Percentiles rank a stretch among this genome's conserved stretches.
Evolutionary conservation across 2,797 vertebrate genomes (phyloP).

Genomic region (Chrysocyon brachyurus): DNA sequence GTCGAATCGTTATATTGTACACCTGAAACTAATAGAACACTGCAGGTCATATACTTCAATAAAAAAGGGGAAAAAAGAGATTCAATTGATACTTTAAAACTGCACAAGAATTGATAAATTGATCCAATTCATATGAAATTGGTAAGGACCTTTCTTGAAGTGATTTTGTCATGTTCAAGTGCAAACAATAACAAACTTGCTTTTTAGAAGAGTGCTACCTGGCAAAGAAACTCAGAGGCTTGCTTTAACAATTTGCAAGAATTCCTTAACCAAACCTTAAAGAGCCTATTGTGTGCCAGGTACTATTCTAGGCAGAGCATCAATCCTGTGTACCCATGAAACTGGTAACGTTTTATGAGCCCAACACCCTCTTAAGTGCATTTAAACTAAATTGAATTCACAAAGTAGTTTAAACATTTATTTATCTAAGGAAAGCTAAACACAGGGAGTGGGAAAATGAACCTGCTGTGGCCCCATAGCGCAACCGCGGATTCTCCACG

Average conservation of each 20-base stretch:
- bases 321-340: background rate
- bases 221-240: background rate
- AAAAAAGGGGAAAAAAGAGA: background rate
- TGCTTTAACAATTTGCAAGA: constrained; percentile 46
- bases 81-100: background rate
- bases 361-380: background rate
- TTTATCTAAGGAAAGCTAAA: constrained; percentile 36
- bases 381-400: constrained; percentile 53
- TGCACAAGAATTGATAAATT: background rate
- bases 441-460: constrained; percentile 1
- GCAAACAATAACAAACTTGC: background rate
- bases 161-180: constrained; percentile 29
- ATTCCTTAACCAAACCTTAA: background rate
- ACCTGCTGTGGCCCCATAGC: background rate
- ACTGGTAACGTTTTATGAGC: background rate
- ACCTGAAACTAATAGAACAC: background rate
- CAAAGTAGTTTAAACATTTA: constrained; percentile 27
- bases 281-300: background rate
- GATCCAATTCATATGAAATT: background rate
- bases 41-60: background rate
- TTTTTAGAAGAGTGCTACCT: background rate
- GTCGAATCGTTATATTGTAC: background rate
- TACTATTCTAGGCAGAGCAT: background rate
- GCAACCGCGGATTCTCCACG: background rate
- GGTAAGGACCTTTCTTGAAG: background rate